Evolutionary conservation across 2,797 vertebrate species (phyloP).

Genomic region (Furcifer pardalis): DNA sequence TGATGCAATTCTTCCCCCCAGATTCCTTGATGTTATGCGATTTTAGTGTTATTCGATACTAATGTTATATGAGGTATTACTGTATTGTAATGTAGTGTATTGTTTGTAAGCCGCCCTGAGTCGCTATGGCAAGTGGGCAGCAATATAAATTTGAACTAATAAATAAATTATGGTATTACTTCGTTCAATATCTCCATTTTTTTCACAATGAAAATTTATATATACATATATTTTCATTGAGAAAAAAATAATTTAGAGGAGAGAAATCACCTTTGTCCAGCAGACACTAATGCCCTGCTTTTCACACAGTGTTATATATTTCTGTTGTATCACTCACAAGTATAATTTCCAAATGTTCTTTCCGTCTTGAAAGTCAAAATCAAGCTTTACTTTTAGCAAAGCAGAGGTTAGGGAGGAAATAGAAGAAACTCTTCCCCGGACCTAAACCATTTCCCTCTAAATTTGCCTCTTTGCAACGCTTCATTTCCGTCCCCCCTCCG

Average conservation of each 20-base stretch:
- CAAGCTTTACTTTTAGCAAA: slow-evolving; percentile 23
- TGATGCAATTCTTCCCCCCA: too few relatives aligned
- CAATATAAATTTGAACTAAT: too few relatives aligned
- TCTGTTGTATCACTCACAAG: not conserved
- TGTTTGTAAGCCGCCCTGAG: too few relatives aligned
- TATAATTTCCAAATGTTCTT: not conserved
- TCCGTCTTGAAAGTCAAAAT: not conserved
- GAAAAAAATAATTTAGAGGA: slow-evolving; percentile 12
- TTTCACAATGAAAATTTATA: too few relatives aligned
- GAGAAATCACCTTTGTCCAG: not conserved
- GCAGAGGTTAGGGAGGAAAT: too few relatives aligned
- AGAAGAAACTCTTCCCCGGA: not conserved
- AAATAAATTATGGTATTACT: too few relatives aligned
- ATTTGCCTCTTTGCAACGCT: not conserved
- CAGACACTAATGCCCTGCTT: not conserved
- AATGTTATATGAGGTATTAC: too few relatives aligned
- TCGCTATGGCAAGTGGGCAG: too few relatives aligned
- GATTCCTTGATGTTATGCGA: too few relatives aligned
- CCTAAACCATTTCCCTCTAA: slow-evolving; percentile 38
- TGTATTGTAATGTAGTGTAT: too few relatives aligned
- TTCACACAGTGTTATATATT: not conserved
- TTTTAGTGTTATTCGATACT: too few relatives aligned
- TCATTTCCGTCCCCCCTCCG: not conserved
- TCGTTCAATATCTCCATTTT: too few relatives aligned
- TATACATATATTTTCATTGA: not conserved